A percentile compares a stretch with the other conserved stretches of the same genome.
Evolutionary conservation across 2,888 invertebrate genomes (phyloP).

Genomic region (Marronus borbonicus): DNA sequence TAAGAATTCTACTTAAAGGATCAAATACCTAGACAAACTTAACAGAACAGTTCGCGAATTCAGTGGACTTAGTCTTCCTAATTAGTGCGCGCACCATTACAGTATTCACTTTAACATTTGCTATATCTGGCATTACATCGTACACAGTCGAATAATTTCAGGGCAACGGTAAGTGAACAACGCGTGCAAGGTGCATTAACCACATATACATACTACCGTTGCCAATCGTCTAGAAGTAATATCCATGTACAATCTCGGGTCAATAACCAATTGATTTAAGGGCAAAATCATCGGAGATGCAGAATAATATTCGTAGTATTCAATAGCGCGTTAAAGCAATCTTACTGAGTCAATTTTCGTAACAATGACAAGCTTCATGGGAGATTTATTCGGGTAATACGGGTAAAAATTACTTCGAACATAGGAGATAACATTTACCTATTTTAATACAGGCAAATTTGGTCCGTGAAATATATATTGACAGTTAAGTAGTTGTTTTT

Average conservation of each 20-base stretch:
- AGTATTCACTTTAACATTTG: not conserved
- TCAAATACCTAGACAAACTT: too few species aligned
- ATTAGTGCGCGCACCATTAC: not conserved
- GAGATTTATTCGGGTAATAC: too few species aligned
- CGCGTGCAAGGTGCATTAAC: not conserved
- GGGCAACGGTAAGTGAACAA: not conserved
- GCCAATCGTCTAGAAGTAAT: slow-evolving; percentile 18
- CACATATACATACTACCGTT: slow-evolving; percentile 2
- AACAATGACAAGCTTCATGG: too few species aligned
- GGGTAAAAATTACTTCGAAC: too few species aligned
- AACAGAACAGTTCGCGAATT: too few species aligned
- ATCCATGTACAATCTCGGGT: slow-evolving; percentile 7
- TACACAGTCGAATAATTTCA: slow-evolving; percentile 4
- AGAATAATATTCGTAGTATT: not conserved
- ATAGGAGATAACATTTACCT: too few species aligned
- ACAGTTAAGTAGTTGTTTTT: too few species aligned
- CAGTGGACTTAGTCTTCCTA: too few species aligned
- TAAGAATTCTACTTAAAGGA: too few species aligned
- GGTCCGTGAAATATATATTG: too few species aligned
- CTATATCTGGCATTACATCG: not conserved
- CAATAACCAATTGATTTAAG: slow-evolving; percentile 25
- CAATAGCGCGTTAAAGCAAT: not conserved
- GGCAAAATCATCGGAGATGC: not conserved
- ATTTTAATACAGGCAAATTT: too few species aligned
- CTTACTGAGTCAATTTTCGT: not conserved